phyloP scores from a whole-genome alignment of 2,113 vertebrate species.

The Peromyscus polionotus region DNA sequence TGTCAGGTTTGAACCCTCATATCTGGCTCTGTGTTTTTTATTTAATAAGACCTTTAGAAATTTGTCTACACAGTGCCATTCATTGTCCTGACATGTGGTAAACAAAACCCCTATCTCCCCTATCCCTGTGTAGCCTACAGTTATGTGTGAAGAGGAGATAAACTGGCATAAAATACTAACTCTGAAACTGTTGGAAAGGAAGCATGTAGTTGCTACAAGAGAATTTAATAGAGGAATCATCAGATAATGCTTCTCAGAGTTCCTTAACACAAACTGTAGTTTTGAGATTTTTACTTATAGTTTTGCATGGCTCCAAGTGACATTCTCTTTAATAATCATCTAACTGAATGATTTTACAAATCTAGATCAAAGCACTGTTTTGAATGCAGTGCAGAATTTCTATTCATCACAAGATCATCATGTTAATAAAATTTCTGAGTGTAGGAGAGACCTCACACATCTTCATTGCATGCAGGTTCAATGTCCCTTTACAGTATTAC shows the following conservation, averaged over 20 bases:
- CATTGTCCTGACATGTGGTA: not conserved
- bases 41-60: too few species aligned
- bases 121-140: not conserved
- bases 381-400: slow-evolving; percentile 45
- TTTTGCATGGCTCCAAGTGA: not conserved
- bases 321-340: slow-evolving; percentile 51
- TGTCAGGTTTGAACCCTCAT: too few species aligned
- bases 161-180: slow-evolving; percentile 35
- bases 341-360: slow-evolving; percentile 45
- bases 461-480: not conserved
- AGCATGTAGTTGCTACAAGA: not conserved
- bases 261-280: slow-evolving; percentile 29
- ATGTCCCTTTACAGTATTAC: slow-evolving; percentile 14
- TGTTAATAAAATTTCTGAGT: slow-evolving; percentile 53
- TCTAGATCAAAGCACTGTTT: slow-evolving; percentile 49
- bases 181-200: slow-evolving; percentile 36
- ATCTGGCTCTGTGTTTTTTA: too few species aligned
- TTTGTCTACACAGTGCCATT: not conserved
- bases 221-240: not conserved
- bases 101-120: not conserved
- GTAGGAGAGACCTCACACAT: slow-evolving; percentile 36
- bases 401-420: slow-evolving; percentile 6
- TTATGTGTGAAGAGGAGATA: not conserved
- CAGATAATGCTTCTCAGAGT: not conserved
- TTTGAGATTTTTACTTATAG: slow-evolving; percentile 19